Base-by-base conservation (phyloP, 1,140 invertebrate genomes). In the Conus betulinus region DNA sequence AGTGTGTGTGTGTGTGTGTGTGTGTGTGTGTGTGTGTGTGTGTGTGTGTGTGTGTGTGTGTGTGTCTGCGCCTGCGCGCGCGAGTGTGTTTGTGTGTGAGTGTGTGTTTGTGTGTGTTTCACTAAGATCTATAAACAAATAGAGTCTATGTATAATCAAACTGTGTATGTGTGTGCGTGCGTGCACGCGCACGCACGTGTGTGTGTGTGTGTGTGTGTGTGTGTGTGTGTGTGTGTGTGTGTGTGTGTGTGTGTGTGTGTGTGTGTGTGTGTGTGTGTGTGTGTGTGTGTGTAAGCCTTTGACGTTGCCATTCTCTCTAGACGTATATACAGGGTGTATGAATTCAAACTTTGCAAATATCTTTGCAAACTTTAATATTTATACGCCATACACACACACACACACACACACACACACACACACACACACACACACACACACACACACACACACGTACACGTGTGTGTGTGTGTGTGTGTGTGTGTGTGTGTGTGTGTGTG, bases 181-280 rank as follows among this genome's bases (percentile, higher is more conserved):
- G 55, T 13, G 55, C 55, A 13, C 55, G 55, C 55, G 55, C 55
- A 13, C 55, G 55, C 13, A 13, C n/a, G n/a, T 84, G n/a, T 63
- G 17, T 84, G 53, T 84, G 60, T 63, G 52, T 63, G 83, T 55
- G 25, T 63, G 53, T 63, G 83, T 60, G 60, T 84, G 53, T 60
- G 53, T 84, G 52, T 60, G 78, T 51, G 78, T 79, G 78, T 79
- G 78, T 84, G n/a, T 63, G 17, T 84, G 53, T 84, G 60, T 63
- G 52, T 63, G 83, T 55, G 25, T 63, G 53, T 63, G 83, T 60
- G 60, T 84, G 53, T 60, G 53, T 84, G 52, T 60, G 78, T 51
- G 78, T 79, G 78, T 79, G 78, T 51, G 78, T 39, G 27, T 86
- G 63, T 71, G 51, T 74, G 57, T 84, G 53, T 84, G 57, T 84